Evolutionary conservation across 1,140 invertebrate species (phyloP), one percentile per base, ranked within the genome.

Genomic region (Phocides pigmalion): DNA sequence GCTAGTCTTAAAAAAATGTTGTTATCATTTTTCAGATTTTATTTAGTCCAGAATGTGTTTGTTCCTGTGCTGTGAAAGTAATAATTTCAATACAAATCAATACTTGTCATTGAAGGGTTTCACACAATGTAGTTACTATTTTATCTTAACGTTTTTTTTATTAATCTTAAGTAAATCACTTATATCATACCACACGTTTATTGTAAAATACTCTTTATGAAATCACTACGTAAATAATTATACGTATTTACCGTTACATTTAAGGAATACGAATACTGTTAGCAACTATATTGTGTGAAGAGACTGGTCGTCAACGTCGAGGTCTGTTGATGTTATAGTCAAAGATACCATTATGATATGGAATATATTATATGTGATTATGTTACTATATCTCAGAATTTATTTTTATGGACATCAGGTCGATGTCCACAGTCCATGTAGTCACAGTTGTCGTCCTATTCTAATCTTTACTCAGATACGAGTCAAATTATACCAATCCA

Each of bases 1-100:
- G 82, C 89, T 91, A 91, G 89, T 91, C 89, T 87, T 84, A 80
- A 82, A 81, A 88, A 85, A 79, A 85, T 84, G 83, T 89, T 91
- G 86, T 91, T 89, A 91, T 89, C 85, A 89, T 88, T 90, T 84
- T 91, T 89, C 89, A 91, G 84, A 91, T 91, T 91, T 91, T 89
- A 91, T 91, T 89, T 87, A 90, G 87, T 91, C 87, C 89, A 89
- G 80, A 91, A 90, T 91, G 83, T 84, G 82, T 91, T 89, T 89
- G 85, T 87, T 91, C 81, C 84, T 89, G 86, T 84, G 87, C 87
- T 91, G 85, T 89, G 89, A 89, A 88, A 76, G 41, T 81, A 80
- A 84, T 82, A 72, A 79, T 80, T 85, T 79, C 75, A 67, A 79
- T 62, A 87, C 88, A 89, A 91, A 91, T 87, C 88, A 89, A 91